These are phyloP conservation scores for Stichopus horrens DNA, from an alignment of 53 echinoderm and acorn worm species.

Conservation along the genomic window DNA sequence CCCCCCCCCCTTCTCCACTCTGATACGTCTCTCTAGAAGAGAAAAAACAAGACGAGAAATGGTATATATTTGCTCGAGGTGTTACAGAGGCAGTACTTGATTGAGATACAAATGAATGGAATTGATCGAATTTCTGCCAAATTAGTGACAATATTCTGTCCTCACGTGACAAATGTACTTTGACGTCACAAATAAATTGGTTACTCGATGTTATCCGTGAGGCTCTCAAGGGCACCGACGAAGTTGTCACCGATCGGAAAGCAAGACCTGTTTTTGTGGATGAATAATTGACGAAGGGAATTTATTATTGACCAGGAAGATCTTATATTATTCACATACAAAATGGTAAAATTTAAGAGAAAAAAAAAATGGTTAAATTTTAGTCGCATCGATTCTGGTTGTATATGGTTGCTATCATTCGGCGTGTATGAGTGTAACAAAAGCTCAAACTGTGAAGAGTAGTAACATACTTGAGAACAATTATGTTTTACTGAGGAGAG, in stretches of 20 bases:
- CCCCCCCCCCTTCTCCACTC: neutral
- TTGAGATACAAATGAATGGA: constrained; percentile 3
- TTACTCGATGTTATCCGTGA: neutral
- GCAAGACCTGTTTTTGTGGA: neutral
- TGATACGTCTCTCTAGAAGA: neutral
- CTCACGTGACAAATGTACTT: neutral
- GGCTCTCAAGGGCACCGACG: neutral
- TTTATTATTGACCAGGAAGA: too few species aligned
- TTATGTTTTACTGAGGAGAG: too few species aligned
- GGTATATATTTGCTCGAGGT: neutral
- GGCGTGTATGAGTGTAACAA: too few species aligned
- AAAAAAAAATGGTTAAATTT: too few species aligned
- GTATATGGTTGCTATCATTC: too few species aligned
- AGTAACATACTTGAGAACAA: too few species aligned
- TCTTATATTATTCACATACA: too few species aligned
- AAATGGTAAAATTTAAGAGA: too few species aligned
- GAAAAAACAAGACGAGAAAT: neutral
- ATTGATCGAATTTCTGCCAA: constrained; percentile 37
- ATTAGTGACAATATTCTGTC: constrained; percentile 18
- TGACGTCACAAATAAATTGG: constrained; percentile 20
- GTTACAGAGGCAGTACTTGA: constrained; percentile 4
- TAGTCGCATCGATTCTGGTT: too few species aligned
- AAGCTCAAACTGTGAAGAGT: too few species aligned
- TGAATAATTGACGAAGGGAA: neutral
- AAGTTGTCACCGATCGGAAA: neutral